Evolutionary conservation across 2,113 vertebrate species (phyloP).

Genomic region (Gobius niger): DNA sequence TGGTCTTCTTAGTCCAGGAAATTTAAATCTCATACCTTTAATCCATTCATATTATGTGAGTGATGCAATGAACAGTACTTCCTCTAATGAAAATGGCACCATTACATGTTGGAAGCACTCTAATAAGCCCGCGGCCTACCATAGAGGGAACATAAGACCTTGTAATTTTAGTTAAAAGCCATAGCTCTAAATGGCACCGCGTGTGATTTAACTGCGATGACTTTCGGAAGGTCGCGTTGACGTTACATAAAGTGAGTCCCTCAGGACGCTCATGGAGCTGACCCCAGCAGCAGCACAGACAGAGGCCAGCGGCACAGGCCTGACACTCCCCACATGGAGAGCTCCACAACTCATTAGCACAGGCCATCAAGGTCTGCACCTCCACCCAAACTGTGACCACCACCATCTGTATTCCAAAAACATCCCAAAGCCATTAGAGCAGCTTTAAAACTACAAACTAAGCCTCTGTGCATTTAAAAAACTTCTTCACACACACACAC

Average conservation of each 20-base stretch:
- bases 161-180: slow-evolving; percentile 2
- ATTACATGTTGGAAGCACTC: slow-evolving; percentile 18
- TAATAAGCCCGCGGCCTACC: slow-evolving; percentile 11
- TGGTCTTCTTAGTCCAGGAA: slow-evolving; percentile 21
- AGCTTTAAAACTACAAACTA: neutral
- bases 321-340: slow-evolving; percentile 68
- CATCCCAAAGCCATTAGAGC: slow-evolving; percentile 2
- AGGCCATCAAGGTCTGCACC: slow-evolving; percentile 55
- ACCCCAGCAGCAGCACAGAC: slow-evolving; percentile 30
- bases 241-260: slow-evolving; percentile 23
- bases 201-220: neutral
- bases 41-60: slow-evolving; percentile 4
- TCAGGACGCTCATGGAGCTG: slow-evolving; percentile 26
- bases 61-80: neutral
- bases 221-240: slow-evolving; percentile 22
- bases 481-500: neutral
- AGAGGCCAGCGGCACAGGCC: slow-evolving; percentile 46
- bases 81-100: slow-evolving; percentile 7
- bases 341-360: slow-evolving; percentile 69
- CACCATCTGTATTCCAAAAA: slow-evolving; percentile 65
- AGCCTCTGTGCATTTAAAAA: neutral
- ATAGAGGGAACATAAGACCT: slow-evolving; percentile 12
- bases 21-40: slow-evolving; percentile 21
- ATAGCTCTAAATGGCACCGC: neutral
- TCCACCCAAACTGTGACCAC: slow-evolving; percentile 52